Evolutionary conservation across 2,113 vertebrate species (phyloP).

Genomic region (Oryzias celebensis): DNA sequence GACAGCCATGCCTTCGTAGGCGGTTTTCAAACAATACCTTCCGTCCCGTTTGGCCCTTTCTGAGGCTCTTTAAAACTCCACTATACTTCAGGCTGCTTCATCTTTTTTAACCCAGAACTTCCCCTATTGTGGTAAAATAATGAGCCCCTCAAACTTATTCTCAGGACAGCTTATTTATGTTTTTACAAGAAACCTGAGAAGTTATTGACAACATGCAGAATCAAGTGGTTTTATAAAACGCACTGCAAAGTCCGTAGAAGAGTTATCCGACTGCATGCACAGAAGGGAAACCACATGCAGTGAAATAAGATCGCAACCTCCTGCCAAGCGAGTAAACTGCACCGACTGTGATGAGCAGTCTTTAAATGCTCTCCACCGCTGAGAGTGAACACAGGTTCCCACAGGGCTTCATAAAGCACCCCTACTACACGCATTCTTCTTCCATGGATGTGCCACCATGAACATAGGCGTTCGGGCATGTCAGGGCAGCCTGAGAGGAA

Average conservation of each 20-base stretch:
- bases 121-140: slow-evolving; percentile 28
- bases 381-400: slow-evolving; percentile 69
- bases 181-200: slow-evolving; percentile 12
- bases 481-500: slow-evolving; percentile 63
- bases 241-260: slow-evolving; percentile 9
- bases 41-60: slow-evolving; percentile 31
- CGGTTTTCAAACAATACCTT: slow-evolving; percentile 59
- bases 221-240: neutral
- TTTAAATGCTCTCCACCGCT: slow-evolving; percentile 60
- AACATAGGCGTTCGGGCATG: slow-evolving; percentile 63
- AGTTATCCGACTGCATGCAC: slow-evolving; percentile 24
- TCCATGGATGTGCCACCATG: slow-evolving; percentile 67
- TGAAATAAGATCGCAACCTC: slow-evolving; percentile 58
- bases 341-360: slow-evolving; percentile 55
- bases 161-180: neutral
- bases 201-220: slow-evolving; percentile 3
- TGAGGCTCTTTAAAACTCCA: slow-evolving; percentile 32
- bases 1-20: slow-evolving; percentile 44
- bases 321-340: slow-evolving; percentile 54
- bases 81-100: slow-evolving; percentile 42
- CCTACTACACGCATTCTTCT: slow-evolving; percentile 64
- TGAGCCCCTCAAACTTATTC: slow-evolving; percentile 29
- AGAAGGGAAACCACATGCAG: neutral
- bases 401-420: slow-evolving; percentile 72
- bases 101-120: slow-evolving; percentile 15